Conservation (phyloP, 1,140 invertebrate genomes). For the Myzus persicae region DNA sequence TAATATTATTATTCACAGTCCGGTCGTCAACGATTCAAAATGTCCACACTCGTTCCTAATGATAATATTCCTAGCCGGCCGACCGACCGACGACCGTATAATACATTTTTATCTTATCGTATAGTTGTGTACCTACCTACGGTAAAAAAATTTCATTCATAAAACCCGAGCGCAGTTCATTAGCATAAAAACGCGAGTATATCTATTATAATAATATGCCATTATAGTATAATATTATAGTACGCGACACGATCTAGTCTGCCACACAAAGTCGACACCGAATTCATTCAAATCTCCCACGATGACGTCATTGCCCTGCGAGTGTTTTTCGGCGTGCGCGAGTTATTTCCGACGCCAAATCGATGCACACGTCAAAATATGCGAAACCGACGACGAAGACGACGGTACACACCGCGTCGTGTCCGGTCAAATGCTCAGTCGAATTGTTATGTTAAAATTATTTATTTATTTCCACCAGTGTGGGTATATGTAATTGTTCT, state of each 20-base stretch:
- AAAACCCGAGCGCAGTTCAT: neutral
- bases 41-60: neutral
- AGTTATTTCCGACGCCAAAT: neutral
- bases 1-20: neutral
- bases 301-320: neutral
- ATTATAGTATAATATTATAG: neutral
- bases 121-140: neutral
- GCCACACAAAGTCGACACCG: neutral
- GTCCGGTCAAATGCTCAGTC: neutral
- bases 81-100: neutral
- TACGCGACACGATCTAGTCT: neutral
- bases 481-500: too few species aligned
- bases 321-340: neutral
- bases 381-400: neutral
- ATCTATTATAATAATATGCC: neutral
- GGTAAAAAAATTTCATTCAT: slow-evolving; percentile 25
- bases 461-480: neutral
- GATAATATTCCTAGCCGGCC: neutral
- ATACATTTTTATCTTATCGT: neutral
- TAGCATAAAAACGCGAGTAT: neutral
- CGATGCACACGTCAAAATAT: neutral
- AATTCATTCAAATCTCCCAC: slow-evolving; percentile 4
- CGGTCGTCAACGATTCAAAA: neutral
- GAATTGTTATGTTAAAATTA: neutral
- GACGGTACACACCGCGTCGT: neutral